Evolutionary conservation across 2,888 invertebrate genomes (phyloP).

Genomic region (Sminthurinus aureus): DNA sequence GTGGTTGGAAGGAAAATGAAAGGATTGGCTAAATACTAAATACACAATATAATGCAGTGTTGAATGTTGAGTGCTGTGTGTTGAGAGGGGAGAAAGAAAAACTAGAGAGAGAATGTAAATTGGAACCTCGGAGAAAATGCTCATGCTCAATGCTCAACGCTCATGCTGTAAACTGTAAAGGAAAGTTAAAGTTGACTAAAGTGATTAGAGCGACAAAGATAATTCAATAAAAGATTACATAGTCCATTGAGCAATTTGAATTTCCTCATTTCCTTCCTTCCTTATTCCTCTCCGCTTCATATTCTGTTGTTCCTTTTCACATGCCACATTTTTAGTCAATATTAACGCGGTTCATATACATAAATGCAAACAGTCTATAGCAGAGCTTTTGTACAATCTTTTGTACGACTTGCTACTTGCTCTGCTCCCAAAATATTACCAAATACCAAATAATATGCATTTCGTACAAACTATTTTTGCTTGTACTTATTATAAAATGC

Average conservation of each 20-base stretch:
- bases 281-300: not conserved
- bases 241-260: constrained; percentile 51
- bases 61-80: not conserved
- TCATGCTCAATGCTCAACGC: not conserved
- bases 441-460: too few relatives aligned
- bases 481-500: not conserved
- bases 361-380: not conserved
- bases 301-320: not conserved
- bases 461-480: too few relatives aligned
- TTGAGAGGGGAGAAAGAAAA: not conserved
- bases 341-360: not conserved
- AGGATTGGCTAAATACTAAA: not conserved
- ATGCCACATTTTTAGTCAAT: not conserved
- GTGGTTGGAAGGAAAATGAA: not conserved
- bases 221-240: constrained; percentile 50
- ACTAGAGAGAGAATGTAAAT: not conserved
- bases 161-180: not conserved
- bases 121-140: too few relatives aligned
- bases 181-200: constrained; percentile 47
- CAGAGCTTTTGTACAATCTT: too few relatives aligned
- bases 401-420: too few relatives aligned
- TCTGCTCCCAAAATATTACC: too few relatives aligned
- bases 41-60: not conserved
- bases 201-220: constrained; percentile 49
- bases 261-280: constrained; percentile 25